Percentiles rank a stretch among this genome's conserved stretches.
Evolutionary conservation across 2,113 vertebrate species (phyloP).

Genomic region (Eclectus roratus): DNA sequence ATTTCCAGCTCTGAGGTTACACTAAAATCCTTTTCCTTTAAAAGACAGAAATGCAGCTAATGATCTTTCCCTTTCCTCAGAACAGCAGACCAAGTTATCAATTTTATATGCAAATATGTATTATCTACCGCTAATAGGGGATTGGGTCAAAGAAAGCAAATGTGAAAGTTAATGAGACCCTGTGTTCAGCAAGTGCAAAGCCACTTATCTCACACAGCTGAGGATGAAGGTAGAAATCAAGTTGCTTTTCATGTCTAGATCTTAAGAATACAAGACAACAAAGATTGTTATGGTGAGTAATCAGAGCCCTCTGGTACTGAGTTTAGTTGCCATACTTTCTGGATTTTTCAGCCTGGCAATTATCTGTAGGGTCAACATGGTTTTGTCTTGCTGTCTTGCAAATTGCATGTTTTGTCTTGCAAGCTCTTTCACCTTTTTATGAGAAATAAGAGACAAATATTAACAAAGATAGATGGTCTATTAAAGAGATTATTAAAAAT

Average conservation of each 20-base stretch:
- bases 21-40: not conserved
- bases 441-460: not conserved
- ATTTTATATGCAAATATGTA: not conserved
- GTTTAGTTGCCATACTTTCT: not conserved
- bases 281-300: not conserved
- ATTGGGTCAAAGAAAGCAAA: not conserved
- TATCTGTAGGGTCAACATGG: not conserved
- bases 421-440: not conserved
- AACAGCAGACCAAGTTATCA: not conserved
- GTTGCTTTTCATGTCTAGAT: not conserved
- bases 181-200: not conserved
- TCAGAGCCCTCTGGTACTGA: not conserved
- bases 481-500: not conserved
- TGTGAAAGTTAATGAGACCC: not conserved
- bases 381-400: not conserved
- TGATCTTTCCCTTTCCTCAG: not conserved
- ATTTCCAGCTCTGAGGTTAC: not conserved
- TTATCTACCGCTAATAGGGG: not conserved
- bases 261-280: not conserved
- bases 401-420: no score
- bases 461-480: not conserved
- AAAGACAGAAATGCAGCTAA: not conserved
- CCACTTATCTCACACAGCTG: not conserved
- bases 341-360: not conserved
- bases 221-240: not conserved